Evolutionary conservation across 2,113 vertebrate species (phyloP).

Genomic region (Vicugna pacos): DNA sequence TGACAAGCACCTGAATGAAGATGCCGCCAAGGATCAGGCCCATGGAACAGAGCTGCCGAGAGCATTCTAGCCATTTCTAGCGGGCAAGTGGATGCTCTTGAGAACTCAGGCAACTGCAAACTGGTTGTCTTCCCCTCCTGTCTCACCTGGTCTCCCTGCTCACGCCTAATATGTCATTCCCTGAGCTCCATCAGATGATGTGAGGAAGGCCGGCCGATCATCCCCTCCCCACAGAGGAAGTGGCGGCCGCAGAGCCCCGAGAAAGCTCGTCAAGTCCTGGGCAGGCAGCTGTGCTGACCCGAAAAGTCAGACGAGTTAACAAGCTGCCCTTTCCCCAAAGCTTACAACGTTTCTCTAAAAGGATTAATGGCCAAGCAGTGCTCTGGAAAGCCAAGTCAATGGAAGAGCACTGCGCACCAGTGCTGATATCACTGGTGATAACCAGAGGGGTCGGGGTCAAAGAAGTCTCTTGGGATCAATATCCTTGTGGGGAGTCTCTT

Average conservation of each 20-base stretch:
- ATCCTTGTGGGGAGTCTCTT: background rate
- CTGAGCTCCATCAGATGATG: background rate
- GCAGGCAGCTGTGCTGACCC: slow-evolving; percentile 53
- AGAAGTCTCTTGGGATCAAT: background rate
- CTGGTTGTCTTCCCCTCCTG: background rate
- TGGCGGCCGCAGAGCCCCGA: background rate
- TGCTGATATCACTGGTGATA: background rate
- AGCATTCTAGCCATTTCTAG: background rate
- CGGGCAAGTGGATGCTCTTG: background rate
- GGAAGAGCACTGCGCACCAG: background rate
- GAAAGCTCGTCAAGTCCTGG: slow-evolving; percentile 60
- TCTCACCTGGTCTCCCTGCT: background rate
- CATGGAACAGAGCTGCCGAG: background rate
- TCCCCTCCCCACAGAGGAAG: background rate
- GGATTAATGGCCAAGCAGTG: slow-evolving; percentile 41
- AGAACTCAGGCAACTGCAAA: background rate
- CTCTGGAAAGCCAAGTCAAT: slow-evolving; percentile 51
- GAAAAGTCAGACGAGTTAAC: slow-evolving; percentile 32
- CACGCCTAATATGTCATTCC: background rate
- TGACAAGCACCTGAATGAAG: background rate
- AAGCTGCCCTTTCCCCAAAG: slow-evolving; percentile 64
- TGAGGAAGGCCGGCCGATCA: background rate
- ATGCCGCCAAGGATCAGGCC: background rate
- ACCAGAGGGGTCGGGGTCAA: background rate
- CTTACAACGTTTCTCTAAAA: slow-evolving; percentile 59